phyloP scores from a whole-genome alignment of 2,797 vertebrate genomes.

The Macropus fuliginosus region DNA sequence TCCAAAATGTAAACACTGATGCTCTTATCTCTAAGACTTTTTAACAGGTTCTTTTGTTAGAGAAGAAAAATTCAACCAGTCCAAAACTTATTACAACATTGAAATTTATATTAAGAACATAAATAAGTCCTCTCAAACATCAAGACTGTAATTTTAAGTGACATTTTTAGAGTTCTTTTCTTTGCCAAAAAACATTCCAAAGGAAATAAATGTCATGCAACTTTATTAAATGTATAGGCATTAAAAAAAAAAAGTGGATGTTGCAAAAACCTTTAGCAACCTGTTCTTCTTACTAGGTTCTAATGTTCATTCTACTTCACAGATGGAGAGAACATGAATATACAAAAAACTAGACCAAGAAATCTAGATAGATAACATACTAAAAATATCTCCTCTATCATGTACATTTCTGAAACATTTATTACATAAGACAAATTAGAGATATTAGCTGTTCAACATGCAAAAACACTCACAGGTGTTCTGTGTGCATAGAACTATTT shows the following conservation, averaged over 20 bases:
- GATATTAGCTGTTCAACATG: not conserved
- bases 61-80: constrained; percentile 68
- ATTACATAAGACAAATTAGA: not conserved
- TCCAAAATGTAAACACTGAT: constrained; percentile 50
- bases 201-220: constrained; percentile 77
- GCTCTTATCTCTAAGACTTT: constrained; percentile 63
- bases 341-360: not conserved
- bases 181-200: constrained; percentile 74
- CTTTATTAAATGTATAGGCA: constrained; percentile 68
- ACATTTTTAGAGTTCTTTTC: constrained; percentile 84
- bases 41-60: constrained; percentile 49
- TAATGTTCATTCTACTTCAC: constrained; percentile 25
- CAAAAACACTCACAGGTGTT: constrained; percentile 8
- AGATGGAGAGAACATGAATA: constrained; percentile 19
- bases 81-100: constrained; percentile 76
- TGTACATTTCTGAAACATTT: constrained; percentile 21
- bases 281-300: constrained; percentile 48
- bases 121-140: constrained; percentile 85
- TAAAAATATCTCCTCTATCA: not conserved
- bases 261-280: constrained; percentile 59
- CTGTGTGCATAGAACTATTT: constrained; percentile 1
- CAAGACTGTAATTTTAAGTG: constrained; percentile 83
- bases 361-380: not conserved
- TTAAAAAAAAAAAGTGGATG: constrained; percentile 66
- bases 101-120: constrained; percentile 84